phyloP scores from a whole-genome alignment of 2,113 vertebrate species.

The Varanus salvator region DNA sequence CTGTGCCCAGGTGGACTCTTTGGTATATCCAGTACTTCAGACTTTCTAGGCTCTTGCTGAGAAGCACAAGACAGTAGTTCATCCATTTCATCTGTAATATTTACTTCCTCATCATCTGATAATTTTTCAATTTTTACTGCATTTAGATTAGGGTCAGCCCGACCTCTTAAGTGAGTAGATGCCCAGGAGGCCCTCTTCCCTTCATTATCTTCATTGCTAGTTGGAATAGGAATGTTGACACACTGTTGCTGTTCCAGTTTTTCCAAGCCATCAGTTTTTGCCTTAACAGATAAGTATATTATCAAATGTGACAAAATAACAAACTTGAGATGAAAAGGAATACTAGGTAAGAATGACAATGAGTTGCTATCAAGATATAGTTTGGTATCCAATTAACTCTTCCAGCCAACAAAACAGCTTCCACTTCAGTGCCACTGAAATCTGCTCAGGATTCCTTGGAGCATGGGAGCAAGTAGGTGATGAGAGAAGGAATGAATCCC shows the following conservation, averaged over 20 bases:
- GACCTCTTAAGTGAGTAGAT: conserved; percentile 66
- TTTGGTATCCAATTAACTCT: not conserved
- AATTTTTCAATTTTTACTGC: conserved; percentile 91
- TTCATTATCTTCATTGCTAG: conserved; percentile 44
- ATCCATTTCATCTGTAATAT: conserved; percentile 91
- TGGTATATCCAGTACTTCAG: conserved; percentile 37
- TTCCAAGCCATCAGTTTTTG: conserved; percentile 74
- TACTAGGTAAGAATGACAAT: conserved; percentile 20
- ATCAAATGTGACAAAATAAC: not conserved
- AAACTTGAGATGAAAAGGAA: conserved; percentile 5
- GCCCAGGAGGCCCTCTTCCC: conserved; percentile 13
- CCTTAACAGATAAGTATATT: conserved; percentile 71
- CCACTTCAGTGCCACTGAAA: not conserved
- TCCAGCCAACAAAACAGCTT: not conserved
- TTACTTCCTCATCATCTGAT: conserved; percentile 94
- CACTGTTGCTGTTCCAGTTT: conserved; percentile 67
- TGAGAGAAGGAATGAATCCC: not conserved
- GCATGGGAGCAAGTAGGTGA: not conserved
- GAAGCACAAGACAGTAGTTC: conserved; percentile 47
- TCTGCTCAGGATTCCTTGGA: not conserved
- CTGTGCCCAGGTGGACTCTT: conserved; percentile 31
- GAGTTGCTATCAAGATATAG: not conserved
- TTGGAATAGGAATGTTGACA: conserved; percentile 41
- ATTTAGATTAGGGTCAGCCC: conserved; percentile 81
- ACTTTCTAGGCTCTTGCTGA: conserved; percentile 53